Evolutionary conservation across 2,797 vertebrate genomes (phyloP).

Genomic region (Chiloscyllium punctatum): DNA sequence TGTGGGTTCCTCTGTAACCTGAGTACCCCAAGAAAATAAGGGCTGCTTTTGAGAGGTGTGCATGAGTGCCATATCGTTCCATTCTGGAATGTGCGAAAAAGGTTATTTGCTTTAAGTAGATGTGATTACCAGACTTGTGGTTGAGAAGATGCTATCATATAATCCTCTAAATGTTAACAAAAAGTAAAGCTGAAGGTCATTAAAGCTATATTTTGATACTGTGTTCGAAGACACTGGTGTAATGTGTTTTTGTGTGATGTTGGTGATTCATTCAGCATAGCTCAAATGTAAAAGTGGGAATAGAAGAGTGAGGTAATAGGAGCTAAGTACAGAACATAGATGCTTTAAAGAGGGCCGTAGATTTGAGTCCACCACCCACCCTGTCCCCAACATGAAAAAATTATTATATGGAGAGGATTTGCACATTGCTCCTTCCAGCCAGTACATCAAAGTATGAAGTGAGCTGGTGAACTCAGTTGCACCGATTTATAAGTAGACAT

Average conservation of each 20-base stretch:
- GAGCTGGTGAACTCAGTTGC: background rate
- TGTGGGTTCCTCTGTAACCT: background rate
- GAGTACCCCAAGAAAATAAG: slow-evolving; percentile 13
- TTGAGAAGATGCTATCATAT: background rate
- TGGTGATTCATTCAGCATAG: background rate
- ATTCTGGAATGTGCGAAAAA: slow-evolving; percentile 16
- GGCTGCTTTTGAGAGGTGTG: slow-evolving; percentile 3
- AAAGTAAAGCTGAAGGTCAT: background rate
- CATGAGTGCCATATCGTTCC: background rate
- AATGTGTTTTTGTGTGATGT: background rate
- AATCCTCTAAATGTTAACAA: background rate
- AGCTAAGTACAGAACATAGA: background rate
- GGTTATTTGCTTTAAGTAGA: slow-evolving; percentile 23
- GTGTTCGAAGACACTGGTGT: no score
- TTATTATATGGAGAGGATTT: no score
- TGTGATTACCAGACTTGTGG: slow-evolving; percentile 21
- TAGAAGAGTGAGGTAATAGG: slow-evolving; percentile 12
- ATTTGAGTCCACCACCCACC: no score
- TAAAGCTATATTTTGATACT: background rate
- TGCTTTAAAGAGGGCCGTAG: background rate
- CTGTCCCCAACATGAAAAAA: no score
- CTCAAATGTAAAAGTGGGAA: background rate
- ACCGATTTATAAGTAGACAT: background rate
- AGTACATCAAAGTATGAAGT: background rate
- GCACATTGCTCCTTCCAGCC: background rate